phyloP scores from a whole-genome alignment of 1,140 invertebrate species.

The Atta colombica region DNA sequence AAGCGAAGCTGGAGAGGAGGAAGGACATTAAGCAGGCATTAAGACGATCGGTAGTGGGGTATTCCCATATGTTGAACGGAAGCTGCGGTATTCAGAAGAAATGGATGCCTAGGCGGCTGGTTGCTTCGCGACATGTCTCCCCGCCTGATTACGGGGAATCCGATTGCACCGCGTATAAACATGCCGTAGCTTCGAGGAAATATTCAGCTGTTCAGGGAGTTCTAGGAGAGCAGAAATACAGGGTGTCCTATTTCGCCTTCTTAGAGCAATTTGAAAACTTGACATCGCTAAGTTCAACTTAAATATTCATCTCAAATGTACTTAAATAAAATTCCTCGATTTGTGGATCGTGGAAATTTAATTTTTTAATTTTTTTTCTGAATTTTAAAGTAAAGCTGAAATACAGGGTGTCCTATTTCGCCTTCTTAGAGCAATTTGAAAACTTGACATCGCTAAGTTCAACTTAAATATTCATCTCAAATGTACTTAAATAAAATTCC shows the following conservation, averaged over 20 bases:
- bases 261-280: not conserved
- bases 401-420: not conserved
- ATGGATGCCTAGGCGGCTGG: slow-evolving; percentile 8
- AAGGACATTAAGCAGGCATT: slow-evolving; percentile 27
- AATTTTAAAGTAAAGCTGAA: not conserved
- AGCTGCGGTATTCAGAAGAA: slow-evolving; percentile 44
- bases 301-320: no score
- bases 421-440: not conserved
- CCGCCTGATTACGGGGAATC: slow-evolving; percentile 32
- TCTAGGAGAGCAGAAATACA: not conserved
- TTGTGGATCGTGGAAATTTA: not conserved
- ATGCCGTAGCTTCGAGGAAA: slow-evolving; percentile 40
- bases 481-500: not conserved
- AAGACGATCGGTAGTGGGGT: slow-evolving; percentile 60
- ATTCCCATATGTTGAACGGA: slow-evolving; percentile 32
- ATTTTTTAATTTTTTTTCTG: not conserved
- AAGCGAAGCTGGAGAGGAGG: slow-evolving; percentile 64
- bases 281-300: not conserved
- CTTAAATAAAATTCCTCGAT: not conserved
- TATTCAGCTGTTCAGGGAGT: not conserved
- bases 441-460: not conserved
- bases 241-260: not conserved
- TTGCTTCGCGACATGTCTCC: not conserved
- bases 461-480: not conserved
- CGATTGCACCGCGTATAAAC: slow-evolving; percentile 38